These are phyloP conservation scores for Macrotrachela quadricornifera DNA, from an alignment of 1,140 invertebrate species.

Conservation along the genomic window DNA sequence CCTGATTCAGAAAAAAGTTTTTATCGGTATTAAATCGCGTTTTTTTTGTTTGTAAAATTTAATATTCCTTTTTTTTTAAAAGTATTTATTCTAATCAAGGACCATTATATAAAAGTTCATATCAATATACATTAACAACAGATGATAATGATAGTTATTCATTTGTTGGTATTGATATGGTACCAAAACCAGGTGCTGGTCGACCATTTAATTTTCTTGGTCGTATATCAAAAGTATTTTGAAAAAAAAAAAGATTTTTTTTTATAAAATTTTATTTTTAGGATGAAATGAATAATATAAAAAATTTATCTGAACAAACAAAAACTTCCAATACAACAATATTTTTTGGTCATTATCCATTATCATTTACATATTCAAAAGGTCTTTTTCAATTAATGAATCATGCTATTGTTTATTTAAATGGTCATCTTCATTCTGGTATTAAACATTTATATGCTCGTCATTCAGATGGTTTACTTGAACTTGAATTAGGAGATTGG, in stretches of 20 bases:
- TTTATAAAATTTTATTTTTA: conserved; percentile 2
- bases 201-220: conserved; percentile 82
- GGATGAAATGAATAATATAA: conserved; percentile 7
- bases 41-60: not conserved
- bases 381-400: not conserved
- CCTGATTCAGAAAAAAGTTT: conserved; percentile 48
- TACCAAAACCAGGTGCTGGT: conserved; percentile 51
- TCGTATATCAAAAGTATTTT: conserved; percentile 31
- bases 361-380: conserved; percentile 52
- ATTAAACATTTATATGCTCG: conserved; percentile 57
- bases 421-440: conserved; percentile 70
- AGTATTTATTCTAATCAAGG: conserved; percentile 61
- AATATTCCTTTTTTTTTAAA: conserved; percentile 11
- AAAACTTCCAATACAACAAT: conserved; percentile 41
- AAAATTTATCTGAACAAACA: conserved; percentile 6
- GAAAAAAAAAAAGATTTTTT: not conserved
- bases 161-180: conserved; percentile 70
- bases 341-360: conserved; percentile 81
- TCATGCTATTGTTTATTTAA: conserved; percentile 51
- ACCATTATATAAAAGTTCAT: conserved; percentile 44
- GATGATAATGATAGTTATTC: conserved; percentile 39
- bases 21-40: conserved; percentile 32
- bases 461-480: conserved; percentile 56
- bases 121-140: conserved; percentile 42
- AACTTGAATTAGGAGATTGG: conserved; percentile 77